Percentiles rank a stretch among this genome's conserved stretches.
phyloP scores from a whole-genome alignment of 1,140 invertebrate species.

The Aradophagus sp. region DNA sequence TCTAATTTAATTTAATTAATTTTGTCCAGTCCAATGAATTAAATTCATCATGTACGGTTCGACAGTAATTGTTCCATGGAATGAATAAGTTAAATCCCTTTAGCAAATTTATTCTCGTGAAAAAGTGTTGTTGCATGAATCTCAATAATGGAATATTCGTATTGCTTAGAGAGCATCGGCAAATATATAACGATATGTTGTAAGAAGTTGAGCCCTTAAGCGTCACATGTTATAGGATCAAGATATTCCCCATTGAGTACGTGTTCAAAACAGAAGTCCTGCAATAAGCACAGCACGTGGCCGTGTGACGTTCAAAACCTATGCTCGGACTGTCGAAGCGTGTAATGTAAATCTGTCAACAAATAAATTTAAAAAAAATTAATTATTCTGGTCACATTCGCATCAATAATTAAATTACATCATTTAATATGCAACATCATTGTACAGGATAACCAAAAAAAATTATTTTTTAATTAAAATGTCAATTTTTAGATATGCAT shows the following conservation, averaged over 20 bases:
- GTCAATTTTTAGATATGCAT: too few species aligned
- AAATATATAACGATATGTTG: conserved; percentile 44
- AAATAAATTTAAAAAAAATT: conserved; percentile 63
- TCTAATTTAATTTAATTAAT: too few species aligned
- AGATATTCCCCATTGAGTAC: conserved; percentile 59
- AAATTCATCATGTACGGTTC: too few species aligned
- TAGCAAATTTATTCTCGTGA: conserved; percentile 15
- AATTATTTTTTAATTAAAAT: neutral
- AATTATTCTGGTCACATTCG: conserved; percentile 26
- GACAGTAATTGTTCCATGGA: too few species aligned
- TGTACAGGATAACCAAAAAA: too few species aligned
- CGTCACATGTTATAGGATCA: conserved; percentile 62
- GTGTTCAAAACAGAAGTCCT: conserved; percentile 68
- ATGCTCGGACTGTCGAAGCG: conserved; percentile 65
- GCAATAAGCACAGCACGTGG: conserved; percentile 63
- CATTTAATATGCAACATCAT: too few species aligned
- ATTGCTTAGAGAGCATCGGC: conserved; percentile 28
- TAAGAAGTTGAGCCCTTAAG: conserved; percentile 65
- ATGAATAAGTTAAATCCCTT: too few species aligned
- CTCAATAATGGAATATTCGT: conserved; percentile 34
- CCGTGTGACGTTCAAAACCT: conserved; percentile 59
- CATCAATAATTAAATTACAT: conserved; percentile 20
- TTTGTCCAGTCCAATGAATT: neutral
- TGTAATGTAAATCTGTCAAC: conserved; percentile 62
- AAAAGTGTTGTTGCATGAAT: conserved; percentile 39